Base-by-base conservation (phyloP, 2,113 vertebrate genomes). In the Rhodinocichla rosea region DNA sequence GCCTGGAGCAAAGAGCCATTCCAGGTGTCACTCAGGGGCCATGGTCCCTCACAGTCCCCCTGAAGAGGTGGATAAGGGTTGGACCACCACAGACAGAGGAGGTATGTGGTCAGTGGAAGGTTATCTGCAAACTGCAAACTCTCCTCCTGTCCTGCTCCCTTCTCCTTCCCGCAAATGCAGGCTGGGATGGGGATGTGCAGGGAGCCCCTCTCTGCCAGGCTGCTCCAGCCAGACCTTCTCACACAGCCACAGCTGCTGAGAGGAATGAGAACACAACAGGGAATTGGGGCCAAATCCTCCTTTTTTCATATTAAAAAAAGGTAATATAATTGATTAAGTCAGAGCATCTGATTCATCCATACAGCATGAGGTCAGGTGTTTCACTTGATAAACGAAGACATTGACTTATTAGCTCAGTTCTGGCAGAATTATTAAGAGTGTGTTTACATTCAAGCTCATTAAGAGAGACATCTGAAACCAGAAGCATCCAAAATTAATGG, bases 381-480 rank as follows among this genome's bases (percentile, higher is more conserved):
- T 49, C 87, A 67, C 64, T 92, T 95, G 94, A 94, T 94, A 94
- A 97, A 95, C 91, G 47, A 95, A 97, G 92, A 87, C 69, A 67
- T 52, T 11, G 1, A 87, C 87, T 94, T 95, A 89, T 78, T 96
- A 94, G 80, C 80, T 83, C 79, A 47, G 52, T 94, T 96, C 90
- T 94, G 95, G 94, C 96, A 97, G 91, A 96, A 88, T 96, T 94
- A 91, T 92, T 90, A 92, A 96, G 77, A 93, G 65, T 8, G 3
- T 93, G 91, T 96, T 97, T 97, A 90, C 95, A 92, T 91, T 94
- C 81, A 60, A 69, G 80, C 80, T 96, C 94, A 94, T 95, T 96
- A 96, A 91, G 86, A 71, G 83, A 95, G 80, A 84, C 77, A 91
- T 93, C 91, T 90, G 73, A 94, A 96, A 96, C 68, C 69, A 95